These are phyloP conservation scores for Trachelus iudaicus DNA, from an alignment of 2,888 invertebrate species.

Conservation along the genomic window DNA sequence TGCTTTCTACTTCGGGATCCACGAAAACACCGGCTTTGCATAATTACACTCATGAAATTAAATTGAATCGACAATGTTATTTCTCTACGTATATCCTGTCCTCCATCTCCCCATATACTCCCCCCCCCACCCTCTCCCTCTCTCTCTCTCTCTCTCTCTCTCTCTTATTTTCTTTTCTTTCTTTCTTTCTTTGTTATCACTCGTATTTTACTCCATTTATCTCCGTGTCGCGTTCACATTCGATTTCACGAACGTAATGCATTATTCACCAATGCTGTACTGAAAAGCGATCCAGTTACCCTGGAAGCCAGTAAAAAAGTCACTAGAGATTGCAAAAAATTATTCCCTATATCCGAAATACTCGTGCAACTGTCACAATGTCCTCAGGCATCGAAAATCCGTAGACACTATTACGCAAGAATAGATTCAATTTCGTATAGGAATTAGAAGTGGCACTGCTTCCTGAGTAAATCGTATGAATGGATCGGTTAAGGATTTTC, in stretches of 20 bases:
- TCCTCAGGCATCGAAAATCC: not conserved
- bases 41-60: slow-evolving; percentile 30
- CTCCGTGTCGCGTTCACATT: not conserved
- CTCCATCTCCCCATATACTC: slow-evolving; percentile 1
- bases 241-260: not conserved
- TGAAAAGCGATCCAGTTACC: not conserved
- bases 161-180: not conserved
- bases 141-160: not conserved
- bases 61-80: slow-evolving; percentile 27
- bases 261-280: not conserved
- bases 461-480: not conserved
- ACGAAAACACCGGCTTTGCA: slow-evolving; percentile 43
- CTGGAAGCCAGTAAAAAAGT: not conserved
- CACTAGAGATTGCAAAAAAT: not conserved
- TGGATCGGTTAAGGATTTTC: not conserved
- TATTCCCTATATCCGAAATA: not conserved
- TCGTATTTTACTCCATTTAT: not conserved
- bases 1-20: slow-evolving; percentile 11
- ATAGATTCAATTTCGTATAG: not conserved
- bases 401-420: not conserved
- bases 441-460: not conserved
- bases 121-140: not conserved
- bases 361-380: not conserved
- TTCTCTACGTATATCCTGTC: slow-evolving; percentile 13
- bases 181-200: not conserved